Base-by-base conservation (phyloP, 1,140 invertebrate species). In the Lanistes nyassanus region DNA sequence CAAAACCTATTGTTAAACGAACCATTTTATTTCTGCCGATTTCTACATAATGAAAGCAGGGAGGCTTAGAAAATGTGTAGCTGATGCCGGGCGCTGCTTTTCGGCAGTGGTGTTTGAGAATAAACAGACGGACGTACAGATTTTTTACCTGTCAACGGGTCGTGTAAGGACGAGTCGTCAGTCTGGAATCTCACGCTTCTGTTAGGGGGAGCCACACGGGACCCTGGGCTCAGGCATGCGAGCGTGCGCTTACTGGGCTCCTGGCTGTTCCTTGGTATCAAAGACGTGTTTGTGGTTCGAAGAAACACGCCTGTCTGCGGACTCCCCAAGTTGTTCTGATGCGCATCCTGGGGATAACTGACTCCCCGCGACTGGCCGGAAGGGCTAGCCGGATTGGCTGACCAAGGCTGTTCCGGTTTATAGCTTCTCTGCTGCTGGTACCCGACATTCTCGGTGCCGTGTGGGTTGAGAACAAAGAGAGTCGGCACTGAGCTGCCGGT, bases 61-160 rank as follows among this genome's bases (percentile, higher is more conserved):
- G n/a, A n/a, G n/a, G n/a, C n/a, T n/a, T n/a, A n/a, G n/a, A n/a
- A n/a, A n/a, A n/a, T n/a, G n/a, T n/a, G n/a, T n/a, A n/a, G n/a
- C n/a, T n/a, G n/a, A n/a, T n/a, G n/a, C n/a, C n/a, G n/a, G n/a
- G n/a, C n/a, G n/a, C n/a, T n/a, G 1, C 11, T 26, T 60, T 9
- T 26, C 0, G 9, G 6, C 56, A 60, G 13, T 31, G 29, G n/a
- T 60, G 0, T 60, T 26, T 31, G 34, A 53, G 39, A 69, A 26
- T n/a, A 47, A 69, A 26, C 13, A 42, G 5, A 23, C 11, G 66
- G 34, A 11, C 23, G 64, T 36, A 34, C 23, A 1, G 3, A 67
- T 4, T 23, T 37, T 9, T 58, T 55, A 72, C 70, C 70, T 21
- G 55, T 36, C 39, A 55, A 62, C 55, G 37, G 56, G 26, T 62